phyloP scores from a whole-genome alignment of 2,797 vertebrate genomes.

The Neosilurus mollespiculum region DNA sequence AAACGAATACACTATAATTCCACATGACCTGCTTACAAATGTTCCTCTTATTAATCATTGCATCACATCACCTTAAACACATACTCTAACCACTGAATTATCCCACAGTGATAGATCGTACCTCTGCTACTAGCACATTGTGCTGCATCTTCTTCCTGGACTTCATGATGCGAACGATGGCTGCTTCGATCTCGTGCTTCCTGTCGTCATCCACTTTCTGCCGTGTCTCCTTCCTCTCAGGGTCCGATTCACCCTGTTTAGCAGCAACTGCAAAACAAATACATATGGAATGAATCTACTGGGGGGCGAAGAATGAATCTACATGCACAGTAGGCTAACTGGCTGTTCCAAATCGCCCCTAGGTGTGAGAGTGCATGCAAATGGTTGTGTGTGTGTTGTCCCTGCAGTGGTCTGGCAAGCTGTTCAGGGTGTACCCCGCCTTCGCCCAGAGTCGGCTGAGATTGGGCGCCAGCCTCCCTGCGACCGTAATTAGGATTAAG shows the following conservation, averaged over 20 bases:
- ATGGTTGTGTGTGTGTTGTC: no score
- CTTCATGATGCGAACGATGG: slow-evolving; percentile 99
- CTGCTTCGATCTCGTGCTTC: slow-evolving; percentile 99
- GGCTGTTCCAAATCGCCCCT: no score
- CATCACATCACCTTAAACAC: not conserved
- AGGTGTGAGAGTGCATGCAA: not conserved
- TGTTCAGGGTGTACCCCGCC: no score
- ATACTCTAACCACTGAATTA: not conserved
- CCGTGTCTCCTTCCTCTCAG: slow-evolving; percentile 97
- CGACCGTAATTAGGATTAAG: no score
- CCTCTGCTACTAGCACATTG: slow-evolving; percentile 98
- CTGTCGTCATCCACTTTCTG: slow-evolving; percentile 99
- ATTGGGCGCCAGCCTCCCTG: no score
- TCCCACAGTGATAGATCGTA: slow-evolving; percentile 61
- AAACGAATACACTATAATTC: not conserved
- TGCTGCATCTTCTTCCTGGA: slow-evolving; percentile 99
- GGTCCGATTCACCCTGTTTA: slow-evolving; percentile 98
- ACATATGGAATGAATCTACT: not conserved
- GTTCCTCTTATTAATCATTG: no score
- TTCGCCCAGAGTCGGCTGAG: no score
- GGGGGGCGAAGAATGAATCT: no score
- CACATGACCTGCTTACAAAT: no score
- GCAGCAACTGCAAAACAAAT: slow-evolving; percentile 83
- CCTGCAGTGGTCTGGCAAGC: no score
- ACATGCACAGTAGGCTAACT: no score